A percentile compares a stretch with the other conserved stretches of the same genome.
Conservation (phyloP, 2,888 invertebrate genomes). For the Acanthosoma haemorrhoidale region DNA sequence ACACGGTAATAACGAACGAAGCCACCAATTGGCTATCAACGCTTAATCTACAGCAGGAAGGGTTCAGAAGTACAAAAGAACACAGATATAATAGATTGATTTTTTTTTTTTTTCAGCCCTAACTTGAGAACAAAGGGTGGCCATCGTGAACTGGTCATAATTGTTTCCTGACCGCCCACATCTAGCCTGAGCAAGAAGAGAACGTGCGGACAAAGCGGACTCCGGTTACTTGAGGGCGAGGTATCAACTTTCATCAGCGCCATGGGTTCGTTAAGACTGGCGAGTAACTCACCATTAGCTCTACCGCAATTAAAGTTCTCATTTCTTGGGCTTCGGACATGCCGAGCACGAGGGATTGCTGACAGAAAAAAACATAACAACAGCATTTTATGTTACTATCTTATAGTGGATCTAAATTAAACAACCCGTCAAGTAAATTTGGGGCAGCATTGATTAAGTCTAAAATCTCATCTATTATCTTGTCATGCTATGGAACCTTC, state of each 20-base stretch:
- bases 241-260: neutral
- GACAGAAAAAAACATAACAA: too few species aligned
- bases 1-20: neutral
- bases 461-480: too few species aligned
- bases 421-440: too few species aligned
- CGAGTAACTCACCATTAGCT: neutral
- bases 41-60: neutral
- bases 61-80: too few species aligned
- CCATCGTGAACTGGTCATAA: neutral
- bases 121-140: neutral
- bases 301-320: neutral
- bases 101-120: neutral
- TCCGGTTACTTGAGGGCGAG: too few species aligned
- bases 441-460: too few species aligned
- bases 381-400: too few species aligned
- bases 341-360: too few species aligned
- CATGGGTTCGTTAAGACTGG: neutral
- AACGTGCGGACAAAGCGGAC: neutral
- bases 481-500: too few species aligned
- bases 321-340: slow-evolving; percentile 7
- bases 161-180: neutral
- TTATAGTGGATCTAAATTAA: too few species aligned
- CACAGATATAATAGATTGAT: too few species aligned
- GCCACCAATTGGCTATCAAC: neutral
- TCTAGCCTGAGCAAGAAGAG: neutral